These are phyloP conservation scores for Megalonaias nervosa DNA, from an alignment of 1,140 invertebrate genomes.

Conservation along the genomic window DNA sequence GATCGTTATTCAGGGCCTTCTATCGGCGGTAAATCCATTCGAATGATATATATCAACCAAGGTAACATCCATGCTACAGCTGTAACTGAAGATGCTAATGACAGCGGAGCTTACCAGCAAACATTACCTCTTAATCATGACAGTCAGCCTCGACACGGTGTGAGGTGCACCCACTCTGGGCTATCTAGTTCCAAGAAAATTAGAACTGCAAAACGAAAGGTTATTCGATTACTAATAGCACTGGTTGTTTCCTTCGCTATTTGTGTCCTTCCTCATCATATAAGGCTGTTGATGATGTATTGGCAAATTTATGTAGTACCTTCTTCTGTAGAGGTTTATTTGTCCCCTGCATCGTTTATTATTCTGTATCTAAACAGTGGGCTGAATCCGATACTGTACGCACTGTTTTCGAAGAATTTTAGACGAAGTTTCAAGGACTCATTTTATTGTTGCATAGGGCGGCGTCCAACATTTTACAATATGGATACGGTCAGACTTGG, in stretches of 20 bases:
- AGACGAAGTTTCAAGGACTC: conserved; percentile 67
- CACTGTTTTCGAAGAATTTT: conserved; percentile 82
- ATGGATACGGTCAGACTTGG: too few species aligned
- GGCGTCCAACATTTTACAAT: background rate
- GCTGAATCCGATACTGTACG: conserved; percentile 88
- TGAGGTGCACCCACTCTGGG: background rate
- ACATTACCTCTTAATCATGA: background rate
- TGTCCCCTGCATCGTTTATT: conserved; percentile 87
- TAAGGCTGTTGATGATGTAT: conserved; percentile 84
- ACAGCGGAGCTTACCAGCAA: background rate
- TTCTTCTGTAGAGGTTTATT: conserved; percentile 80
- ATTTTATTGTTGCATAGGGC: conserved; percentile 38
- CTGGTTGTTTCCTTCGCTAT: conserved; percentile 87
- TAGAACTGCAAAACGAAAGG: conserved; percentile 59
- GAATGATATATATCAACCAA: background rate
- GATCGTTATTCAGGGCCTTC: background rate
- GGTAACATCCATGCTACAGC: background rate
- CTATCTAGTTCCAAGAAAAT: conserved; percentile 24
- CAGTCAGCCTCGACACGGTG: background rate
- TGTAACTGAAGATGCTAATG: background rate
- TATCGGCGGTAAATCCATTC: background rate
- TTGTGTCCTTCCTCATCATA: conserved; percentile 89
- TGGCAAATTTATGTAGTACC: conserved; percentile 60
- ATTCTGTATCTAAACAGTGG: conserved; percentile 89
- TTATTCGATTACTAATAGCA: conserved; percentile 83